Percentiles rank a stretch among this genome's conserved stretches.
phyloP scores from a whole-genome alignment of 2,113 vertebrate genomes.

The Micromys minutus region DNA sequence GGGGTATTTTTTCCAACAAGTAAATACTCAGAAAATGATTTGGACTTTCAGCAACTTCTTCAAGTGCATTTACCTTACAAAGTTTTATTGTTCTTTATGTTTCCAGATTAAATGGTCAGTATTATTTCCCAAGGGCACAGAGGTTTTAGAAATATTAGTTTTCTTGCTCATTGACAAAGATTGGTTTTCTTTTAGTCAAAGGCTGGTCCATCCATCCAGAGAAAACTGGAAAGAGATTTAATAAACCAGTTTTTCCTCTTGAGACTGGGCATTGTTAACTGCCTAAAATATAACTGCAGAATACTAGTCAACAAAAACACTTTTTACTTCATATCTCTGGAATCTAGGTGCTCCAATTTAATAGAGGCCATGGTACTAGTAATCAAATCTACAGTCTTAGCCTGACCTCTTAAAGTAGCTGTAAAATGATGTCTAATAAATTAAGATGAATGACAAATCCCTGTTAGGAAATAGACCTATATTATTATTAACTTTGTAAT shows the following conservation, averaged over 20 bases:
- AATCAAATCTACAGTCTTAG: slow-evolving; percentile 83
- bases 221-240: slow-evolving; percentile 81
- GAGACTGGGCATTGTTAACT: slow-evolving; percentile 80
- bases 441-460: slow-evolving; percentile 80
- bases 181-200: slow-evolving; percentile 84
- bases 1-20: slow-evolving; percentile 46
- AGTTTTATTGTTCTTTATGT: slow-evolving; percentile 54
- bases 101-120: slow-evolving; percentile 55
- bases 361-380: slow-evolving; percentile 79
- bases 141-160: slow-evolving; percentile 78
- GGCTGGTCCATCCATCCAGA: slow-evolving; percentile 82
- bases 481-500: slow-evolving; percentile 65
- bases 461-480: slow-evolving; percentile 39
- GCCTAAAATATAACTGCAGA: slow-evolving; percentile 83
- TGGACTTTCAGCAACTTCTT: slow-evolving; percentile 74
- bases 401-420: slow-evolving; percentile 80
- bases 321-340: slow-evolving; percentile 80
- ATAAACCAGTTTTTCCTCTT: slow-evolving; percentile 81
- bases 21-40: slow-evolving; percentile 76
- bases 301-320: slow-evolving; percentile 78
- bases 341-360: slow-evolving; percentile 80
- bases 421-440: slow-evolving; percentile 80
- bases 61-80: slow-evolving; percentile 70
- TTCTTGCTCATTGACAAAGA: slow-evolving; percentile 81
- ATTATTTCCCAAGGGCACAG: slow-evolving; percentile 72